phyloP scores from a whole-genome alignment of 2,888 invertebrate genomes.

The Leuctra nigra region DNA sequence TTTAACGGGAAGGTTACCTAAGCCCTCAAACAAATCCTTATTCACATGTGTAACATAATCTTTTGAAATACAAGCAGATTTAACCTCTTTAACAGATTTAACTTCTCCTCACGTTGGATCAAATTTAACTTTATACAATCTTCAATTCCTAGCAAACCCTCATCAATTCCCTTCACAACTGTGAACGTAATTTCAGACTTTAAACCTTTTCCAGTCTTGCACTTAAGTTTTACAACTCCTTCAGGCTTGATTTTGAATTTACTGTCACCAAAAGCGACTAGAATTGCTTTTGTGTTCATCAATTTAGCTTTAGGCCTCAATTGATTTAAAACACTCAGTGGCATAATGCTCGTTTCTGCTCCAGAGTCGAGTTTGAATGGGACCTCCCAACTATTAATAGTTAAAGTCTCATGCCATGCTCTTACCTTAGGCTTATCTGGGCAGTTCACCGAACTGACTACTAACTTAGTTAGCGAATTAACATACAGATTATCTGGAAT shows the following conservation, averaged over 20 bases:
- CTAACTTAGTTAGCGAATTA: background rate
- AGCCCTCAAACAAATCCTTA: background rate
- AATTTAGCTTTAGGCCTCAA: background rate
- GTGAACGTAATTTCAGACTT: background rate
- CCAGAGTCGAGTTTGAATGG: background rate
- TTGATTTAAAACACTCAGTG: background rate
- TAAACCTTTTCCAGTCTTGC: background rate
- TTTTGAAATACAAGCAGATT: background rate
- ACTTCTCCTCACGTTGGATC: background rate
- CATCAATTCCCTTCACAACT: background rate
- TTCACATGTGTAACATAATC: background rate
- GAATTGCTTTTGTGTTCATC: background rate
- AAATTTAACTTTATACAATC: background rate
- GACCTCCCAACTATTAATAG: background rate
- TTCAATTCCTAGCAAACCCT: background rate
- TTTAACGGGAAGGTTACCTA: background rate
- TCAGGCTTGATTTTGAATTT: background rate
- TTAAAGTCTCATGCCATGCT: background rate
- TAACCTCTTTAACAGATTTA: too few species aligned
- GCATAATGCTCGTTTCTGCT: constrained; percentile 2
- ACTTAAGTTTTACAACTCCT: background rate
- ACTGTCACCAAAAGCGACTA: background rate
- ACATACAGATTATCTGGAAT: background rate
- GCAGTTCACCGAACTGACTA: background rate
- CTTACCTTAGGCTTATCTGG: background rate